These are phyloP conservation scores for Raja brachyura DNA, from an alignment of 2,113 vertebrate genomes.

Conservation along the genomic window DNA sequence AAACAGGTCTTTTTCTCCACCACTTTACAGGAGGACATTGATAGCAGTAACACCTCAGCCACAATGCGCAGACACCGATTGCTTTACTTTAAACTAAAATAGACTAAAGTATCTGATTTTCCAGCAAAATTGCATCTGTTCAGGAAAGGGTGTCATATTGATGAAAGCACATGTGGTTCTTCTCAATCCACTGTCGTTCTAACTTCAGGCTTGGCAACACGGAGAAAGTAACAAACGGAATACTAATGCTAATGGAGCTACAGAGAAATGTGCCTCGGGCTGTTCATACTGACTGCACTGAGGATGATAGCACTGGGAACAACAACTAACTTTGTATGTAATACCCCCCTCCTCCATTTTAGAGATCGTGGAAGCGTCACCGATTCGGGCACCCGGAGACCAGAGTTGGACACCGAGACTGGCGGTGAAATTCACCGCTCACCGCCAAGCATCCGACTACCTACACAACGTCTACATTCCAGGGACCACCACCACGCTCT, in stretches of 20 bases:
- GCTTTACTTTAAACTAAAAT: not conserved
- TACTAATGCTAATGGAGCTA: too few species aligned
- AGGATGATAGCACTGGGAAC: not conserved
- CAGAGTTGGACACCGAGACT: slow-evolving; percentile 32
- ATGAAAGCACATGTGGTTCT: too few species aligned
- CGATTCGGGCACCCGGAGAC: not conserved
- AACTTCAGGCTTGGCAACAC: not conserved
- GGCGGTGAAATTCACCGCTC: slow-evolving; percentile 4
- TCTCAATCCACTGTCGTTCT: not conserved
- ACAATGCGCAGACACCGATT: not conserved
- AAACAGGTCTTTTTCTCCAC: not conserved
- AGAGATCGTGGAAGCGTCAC: slow-evolving; percentile 29
- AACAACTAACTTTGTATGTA: not conserved
- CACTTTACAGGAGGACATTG: not conserved
- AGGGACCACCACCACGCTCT: slow-evolving; percentile 86
- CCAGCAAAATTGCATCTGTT: not conserved
- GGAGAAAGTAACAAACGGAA: not conserved
- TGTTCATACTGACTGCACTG: not conserved
- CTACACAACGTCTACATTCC: slow-evolving; percentile 98
- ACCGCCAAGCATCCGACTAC: slow-evolving; percentile 87
- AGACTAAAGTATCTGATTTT: not conserved
- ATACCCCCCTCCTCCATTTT: not conserved
- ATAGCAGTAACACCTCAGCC: not conserved
- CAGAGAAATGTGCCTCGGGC: not conserved
- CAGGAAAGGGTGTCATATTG: too few species aligned